These are phyloP conservation scores for Hypanus sabinus DNA, from an alignment of 2,113 vertebrate species.

Conservation along the genomic window DNA sequence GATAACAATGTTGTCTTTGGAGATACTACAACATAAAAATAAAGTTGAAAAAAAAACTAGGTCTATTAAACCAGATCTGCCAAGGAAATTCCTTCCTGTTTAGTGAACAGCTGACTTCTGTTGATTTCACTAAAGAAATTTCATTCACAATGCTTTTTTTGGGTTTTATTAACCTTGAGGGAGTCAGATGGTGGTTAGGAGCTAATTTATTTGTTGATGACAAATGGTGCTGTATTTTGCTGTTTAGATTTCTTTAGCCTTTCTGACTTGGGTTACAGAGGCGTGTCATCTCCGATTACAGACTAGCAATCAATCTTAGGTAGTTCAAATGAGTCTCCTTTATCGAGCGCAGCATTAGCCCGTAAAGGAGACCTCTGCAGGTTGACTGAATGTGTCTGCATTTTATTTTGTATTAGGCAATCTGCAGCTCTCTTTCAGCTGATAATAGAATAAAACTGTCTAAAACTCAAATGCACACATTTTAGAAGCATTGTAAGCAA, in stretches of 20 bases:
- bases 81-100: background rate
- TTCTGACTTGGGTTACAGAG: conserved; percentile 22
- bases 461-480: background rate
- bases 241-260: conserved; percentile 29
- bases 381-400: conserved; percentile 1
- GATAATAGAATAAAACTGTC: background rate
- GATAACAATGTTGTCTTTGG: background rate
- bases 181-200: background rate
- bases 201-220: conserved; percentile 31
- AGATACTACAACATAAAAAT: background rate
- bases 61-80: background rate
- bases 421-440: background rate
- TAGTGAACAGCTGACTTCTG: background rate
- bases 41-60: background rate
- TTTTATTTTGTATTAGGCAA: background rate
- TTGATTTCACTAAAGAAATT: background rate
- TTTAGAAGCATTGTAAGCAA: background rate
- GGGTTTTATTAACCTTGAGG: background rate
- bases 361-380: conserved; percentile 10
- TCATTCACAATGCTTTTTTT: background rate
- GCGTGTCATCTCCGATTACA: conserved; percentile 26
- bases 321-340: conserved; percentile 21
- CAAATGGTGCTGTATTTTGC: background rate
- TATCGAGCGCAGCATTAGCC: conserved; percentile 19
- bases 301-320: background rate